Conservation (phyloP, 2,113 vertebrate species). For the Orthonyx spaldingii region DNA sequence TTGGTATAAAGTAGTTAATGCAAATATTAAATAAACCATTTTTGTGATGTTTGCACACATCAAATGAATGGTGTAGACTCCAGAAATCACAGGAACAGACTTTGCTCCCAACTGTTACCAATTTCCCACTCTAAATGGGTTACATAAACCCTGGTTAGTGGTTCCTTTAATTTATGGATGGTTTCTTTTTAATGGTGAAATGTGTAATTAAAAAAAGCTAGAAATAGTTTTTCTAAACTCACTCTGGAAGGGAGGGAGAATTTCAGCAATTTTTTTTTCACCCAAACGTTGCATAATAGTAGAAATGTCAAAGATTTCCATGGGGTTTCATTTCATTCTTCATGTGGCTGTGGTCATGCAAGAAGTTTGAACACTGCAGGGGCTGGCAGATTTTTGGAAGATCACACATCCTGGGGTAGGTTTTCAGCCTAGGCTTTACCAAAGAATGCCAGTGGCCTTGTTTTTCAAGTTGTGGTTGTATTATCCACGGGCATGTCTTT, state of each 20-base stretch:
- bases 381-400: slow-evolving; percentile 69
- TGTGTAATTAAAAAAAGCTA: slow-evolving; percentile 74
- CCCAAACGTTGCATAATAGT: slow-evolving; percentile 77
- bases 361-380: slow-evolving; percentile 63
- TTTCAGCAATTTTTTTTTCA: slow-evolving; percentile 60
- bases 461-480: background rate
- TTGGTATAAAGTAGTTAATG: background rate
- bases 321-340: slow-evolving; percentile 68
- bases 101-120: slow-evolving; percentile 72
- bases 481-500: background rate
- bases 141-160: slow-evolving; percentile 75
- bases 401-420: slow-evolving; percentile 59
- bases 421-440: slow-evolving; percentile 52
- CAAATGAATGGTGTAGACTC: slow-evolving; percentile 62
- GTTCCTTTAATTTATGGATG: slow-evolving; percentile 56
- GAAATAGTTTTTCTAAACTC: slow-evolving; percentile 74
- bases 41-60: slow-evolving; percentile 54
- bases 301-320: slow-evolving; percentile 76
- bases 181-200: slow-evolving; percentile 67
- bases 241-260: slow-evolving; percentile 64
- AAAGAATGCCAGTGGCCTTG: background rate
- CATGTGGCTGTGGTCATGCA: slow-evolving; percentile 71
- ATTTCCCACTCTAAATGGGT: slow-evolving; percentile 75
- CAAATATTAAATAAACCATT: background rate
- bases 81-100: slow-evolving; percentile 69